Conservation (phyloP, 2,888 invertebrate species). For the Drosophila greeni region DNA sequence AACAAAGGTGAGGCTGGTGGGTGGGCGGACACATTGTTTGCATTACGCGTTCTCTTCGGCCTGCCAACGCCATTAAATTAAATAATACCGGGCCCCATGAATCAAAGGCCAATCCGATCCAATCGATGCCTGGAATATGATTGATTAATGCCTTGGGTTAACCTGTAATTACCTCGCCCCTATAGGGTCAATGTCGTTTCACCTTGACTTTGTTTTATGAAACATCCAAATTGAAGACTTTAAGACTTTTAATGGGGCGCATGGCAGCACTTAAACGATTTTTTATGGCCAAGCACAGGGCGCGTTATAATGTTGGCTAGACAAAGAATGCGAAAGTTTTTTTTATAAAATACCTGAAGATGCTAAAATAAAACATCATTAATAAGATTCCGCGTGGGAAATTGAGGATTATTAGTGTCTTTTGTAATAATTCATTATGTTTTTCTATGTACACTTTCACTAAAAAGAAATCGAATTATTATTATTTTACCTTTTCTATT, state of each 20-base stretch:
- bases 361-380: not conserved
- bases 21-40: conserved; percentile 47
- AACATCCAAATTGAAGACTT: conserved; percentile 8
- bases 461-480: not conserved
- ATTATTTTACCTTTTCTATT: not conserved
- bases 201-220: conserved; percentile 36
- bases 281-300: conserved; percentile 41
- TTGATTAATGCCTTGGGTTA: conserved; percentile 51
- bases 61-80: conserved; percentile 14
- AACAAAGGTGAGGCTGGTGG: conserved; percentile 52
- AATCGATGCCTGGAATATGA: conserved; percentile 23
- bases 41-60: conserved; percentile 12
- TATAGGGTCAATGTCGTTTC: conserved; percentile 36
- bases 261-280: conserved; percentile 50
- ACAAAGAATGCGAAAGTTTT: conserved; percentile 26
- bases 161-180: conserved; percentile 55
- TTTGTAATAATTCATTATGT: too few species aligned
- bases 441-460: not conserved
- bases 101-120: conserved; percentile 31
- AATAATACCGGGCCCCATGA: conserved; percentile 27
- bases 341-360: conserved; percentile 15
- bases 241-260: conserved; percentile 19
- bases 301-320: conserved; percentile 33
- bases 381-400: not conserved
- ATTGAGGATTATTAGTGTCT: not conserved